A percentile compares a stretch with the other conserved stretches of the same genome.
These are phyloP conservation scores for Cotesia chilonis DNA, from an alignment of 1,140 invertebrate species.

Conservation along the genomic window DNA sequence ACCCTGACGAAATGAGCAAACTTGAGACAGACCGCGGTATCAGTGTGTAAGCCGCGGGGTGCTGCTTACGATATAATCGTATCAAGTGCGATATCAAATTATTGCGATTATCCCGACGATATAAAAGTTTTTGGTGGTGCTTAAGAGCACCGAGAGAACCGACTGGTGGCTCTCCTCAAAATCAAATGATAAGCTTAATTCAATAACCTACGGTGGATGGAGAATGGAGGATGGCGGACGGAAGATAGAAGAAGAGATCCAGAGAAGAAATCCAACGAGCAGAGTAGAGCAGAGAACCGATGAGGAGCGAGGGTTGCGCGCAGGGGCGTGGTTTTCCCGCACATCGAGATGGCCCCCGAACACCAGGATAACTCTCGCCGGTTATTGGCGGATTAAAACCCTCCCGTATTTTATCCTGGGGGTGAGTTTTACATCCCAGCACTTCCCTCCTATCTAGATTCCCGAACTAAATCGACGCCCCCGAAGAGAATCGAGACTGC, in stretches of 20 bases:
- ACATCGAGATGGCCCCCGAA: constrained; percentile 19
- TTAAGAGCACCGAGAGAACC: constrained; percentile 65
- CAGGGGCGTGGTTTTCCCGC: constrained; percentile 31
- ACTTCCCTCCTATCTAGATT: constrained; percentile 9
- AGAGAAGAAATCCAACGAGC: too few species aligned
- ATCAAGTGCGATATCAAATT: constrained; percentile 70
- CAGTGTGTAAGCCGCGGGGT: constrained; percentile 33
- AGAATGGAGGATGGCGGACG: too few species aligned
- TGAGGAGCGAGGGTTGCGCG: constrained; percentile 48
- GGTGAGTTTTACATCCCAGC: too few species aligned
- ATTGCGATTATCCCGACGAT: constrained; percentile 66
- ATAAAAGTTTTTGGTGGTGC: constrained; percentile 63
- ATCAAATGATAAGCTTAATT: constrained; percentile 81
- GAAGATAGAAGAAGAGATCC: too few species aligned
- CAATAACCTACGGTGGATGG: constrained; percentile 66
- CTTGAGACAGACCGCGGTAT: constrained; percentile 21
- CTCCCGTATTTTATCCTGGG: constrained; percentile 17
- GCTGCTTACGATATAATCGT: constrained; percentile 64
- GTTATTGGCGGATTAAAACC: constrained; percentile 33
- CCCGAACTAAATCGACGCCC: background rate
- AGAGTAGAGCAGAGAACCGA: too few species aligned
- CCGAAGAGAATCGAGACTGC: too few species aligned
- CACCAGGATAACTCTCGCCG: background rate
- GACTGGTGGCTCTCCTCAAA: constrained; percentile 71
- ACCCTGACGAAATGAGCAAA: background rate